phyloP scores from a whole-genome alignment of 2,888 invertebrate species.

The Polyommatus icarus region DNA sequence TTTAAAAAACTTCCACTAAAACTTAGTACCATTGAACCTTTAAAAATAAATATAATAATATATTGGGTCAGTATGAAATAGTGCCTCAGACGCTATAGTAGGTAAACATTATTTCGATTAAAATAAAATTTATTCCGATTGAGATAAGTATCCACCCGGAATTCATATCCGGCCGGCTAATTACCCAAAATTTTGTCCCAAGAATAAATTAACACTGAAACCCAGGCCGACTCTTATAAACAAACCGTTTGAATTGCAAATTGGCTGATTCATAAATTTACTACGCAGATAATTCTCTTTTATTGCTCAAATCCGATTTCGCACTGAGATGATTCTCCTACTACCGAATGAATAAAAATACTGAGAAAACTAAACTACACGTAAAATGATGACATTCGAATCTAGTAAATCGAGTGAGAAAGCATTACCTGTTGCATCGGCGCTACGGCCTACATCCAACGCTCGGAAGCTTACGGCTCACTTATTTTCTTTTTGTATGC shows the following conservation, averaged over 20 bases:
- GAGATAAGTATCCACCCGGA: constrained; percentile 32
- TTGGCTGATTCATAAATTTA: constrained; percentile 58
- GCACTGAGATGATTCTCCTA: neutral
- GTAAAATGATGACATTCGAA: constrained; percentile 12
- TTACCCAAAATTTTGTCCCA: constrained; percentile 57
- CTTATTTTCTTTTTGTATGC: constrained; percentile 75
- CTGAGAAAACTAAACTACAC: neutral
- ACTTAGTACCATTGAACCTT: too few relatives aligned
- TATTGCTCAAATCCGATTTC: constrained; percentile 31
- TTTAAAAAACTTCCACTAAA: too few relatives aligned
- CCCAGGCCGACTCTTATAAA: constrained; percentile 54
- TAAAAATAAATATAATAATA: too few relatives aligned
- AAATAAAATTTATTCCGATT: constrained; percentile 11
- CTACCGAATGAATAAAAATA: neutral
- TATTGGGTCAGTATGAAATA: too few relatives aligned
- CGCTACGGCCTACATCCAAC: constrained; percentile 55
- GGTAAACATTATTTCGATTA: neutral
- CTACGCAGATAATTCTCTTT: constrained; percentile 44
- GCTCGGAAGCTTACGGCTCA: constrained; percentile 62
- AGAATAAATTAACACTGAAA: constrained; percentile 66
- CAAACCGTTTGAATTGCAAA: constrained; percentile 70
- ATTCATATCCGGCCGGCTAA: constrained; percentile 45
- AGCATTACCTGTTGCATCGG: constrained; percentile 69
- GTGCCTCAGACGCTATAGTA: neutral
- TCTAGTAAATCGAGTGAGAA: constrained; percentile 43